phyloP scores from a whole-genome alignment of 2,797 vertebrate genomes.

The Calcarius lapponicus region DNA sequence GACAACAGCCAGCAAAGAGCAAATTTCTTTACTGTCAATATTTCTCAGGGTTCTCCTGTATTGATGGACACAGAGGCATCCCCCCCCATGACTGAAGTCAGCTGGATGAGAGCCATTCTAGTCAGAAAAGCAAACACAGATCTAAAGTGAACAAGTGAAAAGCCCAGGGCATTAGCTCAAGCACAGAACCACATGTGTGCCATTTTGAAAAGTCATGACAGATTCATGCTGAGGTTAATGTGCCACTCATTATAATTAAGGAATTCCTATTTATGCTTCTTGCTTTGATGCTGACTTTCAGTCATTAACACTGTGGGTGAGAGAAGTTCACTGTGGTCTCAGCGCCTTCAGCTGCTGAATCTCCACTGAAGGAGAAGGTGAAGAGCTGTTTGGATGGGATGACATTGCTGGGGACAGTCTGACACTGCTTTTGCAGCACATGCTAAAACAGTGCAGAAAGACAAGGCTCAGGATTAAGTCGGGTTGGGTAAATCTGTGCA shows the following conservation, averaged over 20 bases:
- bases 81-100: neutral
- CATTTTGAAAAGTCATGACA: slow-evolving; percentile 33
- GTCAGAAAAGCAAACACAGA: slow-evolving; percentile 18
- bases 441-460: neutral
- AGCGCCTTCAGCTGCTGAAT: neutral
- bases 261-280: slow-evolving; percentile 34
- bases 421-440: neutral
- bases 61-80: neutral
- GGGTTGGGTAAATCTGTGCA: neutral
- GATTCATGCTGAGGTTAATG: slow-evolving; percentile 47
- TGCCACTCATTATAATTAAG: slow-evolving; percentile 50
- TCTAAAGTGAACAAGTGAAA: neutral
- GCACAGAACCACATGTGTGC: neutral
- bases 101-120: neutral
- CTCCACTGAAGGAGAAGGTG: neutral
- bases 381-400: neutral
- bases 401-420: neutral
- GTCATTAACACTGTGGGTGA: neutral
- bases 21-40: neutral
- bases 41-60: neutral
- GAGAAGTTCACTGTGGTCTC: neutral
- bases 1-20: neutral
- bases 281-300: slow-evolving; percentile 19
- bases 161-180: neutral
- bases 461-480: neutral